These are phyloP conservation scores for Volucella bombylans DNA, from an alignment of 2,888 invertebrate genomes.

Conservation along the genomic window DNA sequence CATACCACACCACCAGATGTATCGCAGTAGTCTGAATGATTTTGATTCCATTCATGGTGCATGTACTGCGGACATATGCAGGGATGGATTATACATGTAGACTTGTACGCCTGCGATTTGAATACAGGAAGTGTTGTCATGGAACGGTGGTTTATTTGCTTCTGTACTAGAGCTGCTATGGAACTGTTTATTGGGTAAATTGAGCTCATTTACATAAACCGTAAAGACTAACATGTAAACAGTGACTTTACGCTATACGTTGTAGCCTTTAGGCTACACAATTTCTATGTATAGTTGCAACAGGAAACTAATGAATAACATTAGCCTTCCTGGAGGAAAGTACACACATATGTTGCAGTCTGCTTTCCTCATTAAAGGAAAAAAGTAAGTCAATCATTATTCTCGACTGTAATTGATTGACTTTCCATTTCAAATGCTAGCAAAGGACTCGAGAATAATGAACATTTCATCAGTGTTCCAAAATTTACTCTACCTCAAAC, in stretches of 20 bases:
- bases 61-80: conserved; percentile 18
- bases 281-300: conserved; percentile 20
- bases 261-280: not conserved
- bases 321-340: conserved; percentile 14
- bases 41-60: conserved; percentile 34
- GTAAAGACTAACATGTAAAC: conserved; percentile 59
- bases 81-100: conserved; percentile 25
- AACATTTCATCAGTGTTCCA: too few species aligned
- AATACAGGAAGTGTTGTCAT: conserved; percentile 72
- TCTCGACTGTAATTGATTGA: too few species aligned
- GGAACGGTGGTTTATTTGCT: conserved; percentile 71
- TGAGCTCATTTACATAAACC: conserved; percentile 49
- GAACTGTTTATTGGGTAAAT: conserved; percentile 63
- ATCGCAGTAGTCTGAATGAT: conserved; percentile 21
- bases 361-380: too few species aligned
- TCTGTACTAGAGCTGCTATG: conserved; percentile 34
- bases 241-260: conserved; percentile 20
- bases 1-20: conserved; percentile 18
- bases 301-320: conserved; percentile 58
- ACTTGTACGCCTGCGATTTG: conserved; percentile 58
- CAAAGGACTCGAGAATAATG: too few species aligned
- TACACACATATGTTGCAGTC: too few species aligned
- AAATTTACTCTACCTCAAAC: too few species aligned
- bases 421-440: too few species aligned
- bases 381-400: too few species aligned